Conservation (phyloP, 2,797 vertebrate species). For the Alosa sapidissima region DNA sequence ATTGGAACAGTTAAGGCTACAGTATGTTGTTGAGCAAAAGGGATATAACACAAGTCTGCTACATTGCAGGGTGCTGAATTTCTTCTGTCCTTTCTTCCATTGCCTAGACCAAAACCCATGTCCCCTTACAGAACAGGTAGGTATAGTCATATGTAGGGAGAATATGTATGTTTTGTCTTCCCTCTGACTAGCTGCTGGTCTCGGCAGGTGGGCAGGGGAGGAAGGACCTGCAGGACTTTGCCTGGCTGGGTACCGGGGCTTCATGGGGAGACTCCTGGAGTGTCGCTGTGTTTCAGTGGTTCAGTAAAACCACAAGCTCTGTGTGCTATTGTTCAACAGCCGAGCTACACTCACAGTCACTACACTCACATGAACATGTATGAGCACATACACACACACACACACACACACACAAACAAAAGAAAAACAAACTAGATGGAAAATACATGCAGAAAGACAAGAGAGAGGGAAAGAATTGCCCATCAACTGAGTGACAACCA, state of each 20-base stretch:
- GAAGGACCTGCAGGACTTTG: slow-evolving; percentile 68
- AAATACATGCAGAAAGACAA: background rate
- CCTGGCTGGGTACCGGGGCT: slow-evolving; percentile 45
- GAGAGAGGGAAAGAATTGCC: background rate
- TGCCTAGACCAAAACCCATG: background rate
- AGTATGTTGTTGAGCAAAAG: background rate
- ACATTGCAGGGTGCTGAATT: background rate
- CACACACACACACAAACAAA: background rate
- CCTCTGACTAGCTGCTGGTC: background rate
- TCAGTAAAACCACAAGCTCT: slow-evolving; percentile 8
- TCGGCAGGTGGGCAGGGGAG: background rate
- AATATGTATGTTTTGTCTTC: background rate
- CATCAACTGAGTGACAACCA: slow-evolving; percentile 15
- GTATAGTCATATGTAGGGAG: background rate
- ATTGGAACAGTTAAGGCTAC: background rate
- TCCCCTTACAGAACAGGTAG: background rate
- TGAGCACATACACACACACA: background rate
- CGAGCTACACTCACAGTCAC: background rate
- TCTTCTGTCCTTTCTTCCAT: background rate
- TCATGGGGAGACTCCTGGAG: slow-evolving; percentile 18
- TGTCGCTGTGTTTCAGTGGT: background rate
- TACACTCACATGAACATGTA: background rate
- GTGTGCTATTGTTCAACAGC: background rate
- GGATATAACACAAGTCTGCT: background rate
- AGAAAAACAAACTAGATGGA: background rate